Conservation (phyloP, 2,888 invertebrate species). For the Polymixis flavicincta region DNA sequence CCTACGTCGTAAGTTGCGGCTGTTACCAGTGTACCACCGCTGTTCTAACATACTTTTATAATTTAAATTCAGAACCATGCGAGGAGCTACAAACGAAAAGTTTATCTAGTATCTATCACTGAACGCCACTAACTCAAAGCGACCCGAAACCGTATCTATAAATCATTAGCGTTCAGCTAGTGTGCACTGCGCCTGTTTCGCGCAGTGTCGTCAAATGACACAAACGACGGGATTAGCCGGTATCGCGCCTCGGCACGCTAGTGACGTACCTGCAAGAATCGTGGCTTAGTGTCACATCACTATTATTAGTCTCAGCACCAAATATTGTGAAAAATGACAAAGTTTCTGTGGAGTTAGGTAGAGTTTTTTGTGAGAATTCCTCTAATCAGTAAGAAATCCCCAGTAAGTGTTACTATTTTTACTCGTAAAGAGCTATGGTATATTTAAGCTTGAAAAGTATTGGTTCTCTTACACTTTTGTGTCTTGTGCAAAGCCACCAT, state of each 20-base stretch:
- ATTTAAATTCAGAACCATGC: too few relatives aligned
- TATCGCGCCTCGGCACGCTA: slow-evolving; percentile 60
- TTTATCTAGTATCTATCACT: not conserved
- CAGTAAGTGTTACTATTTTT: not conserved
- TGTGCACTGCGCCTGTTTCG: slow-evolving; percentile 33
- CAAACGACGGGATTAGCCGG: slow-evolving; percentile 69
- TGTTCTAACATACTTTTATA: too few relatives aligned
- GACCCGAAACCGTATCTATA: not conserved
- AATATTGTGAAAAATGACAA: slow-evolving; percentile 23
- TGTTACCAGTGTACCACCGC: too few relatives aligned
- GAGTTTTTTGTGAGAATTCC: not conserved
- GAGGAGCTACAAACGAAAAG: not conserved
- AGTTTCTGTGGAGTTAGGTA: not conserved
- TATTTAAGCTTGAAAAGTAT: not conserved
- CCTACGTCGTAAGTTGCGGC: too few relatives aligned
- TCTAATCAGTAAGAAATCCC: not conserved
- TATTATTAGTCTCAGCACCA: slow-evolving; percentile 27
- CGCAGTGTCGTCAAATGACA: slow-evolving; percentile 52
- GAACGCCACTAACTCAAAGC: not conserved
- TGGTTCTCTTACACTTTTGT: not conserved
- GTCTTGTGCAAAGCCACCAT: not conserved
- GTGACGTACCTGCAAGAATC: slow-evolving; percentile 46
- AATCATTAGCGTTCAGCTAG: slow-evolving; percentile 15
- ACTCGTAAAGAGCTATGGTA: not conserved
- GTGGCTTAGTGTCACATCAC: slow-evolving; percentile 45